phyloP scores from a whole-genome alignment of 2,113 vertebrate genomes.

The Sinocyclocheilus anshuiensis region DNA sequence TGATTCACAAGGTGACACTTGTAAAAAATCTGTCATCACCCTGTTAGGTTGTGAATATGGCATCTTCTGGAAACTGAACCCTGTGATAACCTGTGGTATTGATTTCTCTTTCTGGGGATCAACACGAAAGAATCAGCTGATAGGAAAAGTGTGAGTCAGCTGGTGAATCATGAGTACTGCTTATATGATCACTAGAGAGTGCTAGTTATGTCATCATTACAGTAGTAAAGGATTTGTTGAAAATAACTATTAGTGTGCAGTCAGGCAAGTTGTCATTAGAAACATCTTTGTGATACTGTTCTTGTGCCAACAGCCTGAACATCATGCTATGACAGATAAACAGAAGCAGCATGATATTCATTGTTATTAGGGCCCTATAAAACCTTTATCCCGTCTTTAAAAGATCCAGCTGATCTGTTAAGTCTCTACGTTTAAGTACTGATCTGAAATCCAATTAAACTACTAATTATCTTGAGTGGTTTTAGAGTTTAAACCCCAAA shows the following conservation, averaged over 20 bases:
- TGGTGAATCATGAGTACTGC: conserved; percentile 42
- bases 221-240: background rate
- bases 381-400: background rate
- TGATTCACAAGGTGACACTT: background rate
- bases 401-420: conserved; percentile 6
- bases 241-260: background rate
- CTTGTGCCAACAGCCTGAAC: background rate
- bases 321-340: background rate
- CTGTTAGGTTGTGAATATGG: background rate
- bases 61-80: background rate
- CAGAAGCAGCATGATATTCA: background rate
- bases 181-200: background rate
- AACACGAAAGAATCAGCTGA: conserved; percentile 8
- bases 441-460: conserved; percentile 48
- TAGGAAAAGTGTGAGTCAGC: conserved; percentile 33
- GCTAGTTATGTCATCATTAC: background rate
- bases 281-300: background rate
- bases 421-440: conserved; percentile 34
- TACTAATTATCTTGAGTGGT: conserved; percentile 54
- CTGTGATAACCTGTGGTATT: conserved; percentile 30
- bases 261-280: background rate
- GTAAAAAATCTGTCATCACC: background rate
- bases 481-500: conserved; percentile 47
- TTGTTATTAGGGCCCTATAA: background rate
- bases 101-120: conserved; percentile 23